Conservation (phyloP, 2,797 vertebrate genomes). For the Pseudopleuronectes americanus region DNA sequence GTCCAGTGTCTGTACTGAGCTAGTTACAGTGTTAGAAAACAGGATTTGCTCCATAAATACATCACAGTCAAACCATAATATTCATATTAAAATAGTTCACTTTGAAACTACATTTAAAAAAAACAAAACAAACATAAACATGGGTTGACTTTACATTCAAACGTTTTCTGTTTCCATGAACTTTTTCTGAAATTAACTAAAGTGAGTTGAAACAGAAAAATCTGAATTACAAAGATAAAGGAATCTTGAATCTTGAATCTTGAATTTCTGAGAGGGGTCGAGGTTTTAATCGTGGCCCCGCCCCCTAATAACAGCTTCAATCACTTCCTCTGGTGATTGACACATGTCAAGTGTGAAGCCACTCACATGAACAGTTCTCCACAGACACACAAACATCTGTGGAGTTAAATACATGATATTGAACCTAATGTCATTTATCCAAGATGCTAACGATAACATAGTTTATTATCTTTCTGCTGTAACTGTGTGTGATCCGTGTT, state of each 20-base stretch:
- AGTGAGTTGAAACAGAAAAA: not conserved
- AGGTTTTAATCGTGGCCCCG: too few relatives aligned
- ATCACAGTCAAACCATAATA: constrained; percentile 8
- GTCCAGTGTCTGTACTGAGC: constrained; percentile 47
- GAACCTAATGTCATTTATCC: not conserved
- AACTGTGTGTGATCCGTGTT: too few relatives aligned
- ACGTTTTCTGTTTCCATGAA: not conserved
- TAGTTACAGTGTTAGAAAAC: constrained; percentile 29
- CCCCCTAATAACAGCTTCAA: too few relatives aligned
- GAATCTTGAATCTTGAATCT: too few relatives aligned
- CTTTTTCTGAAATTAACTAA: not conserved
- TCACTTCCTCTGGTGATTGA: too few relatives aligned
- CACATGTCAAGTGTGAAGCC: too few relatives aligned
- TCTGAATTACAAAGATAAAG: too few relatives aligned
- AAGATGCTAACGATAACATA: not conserved
- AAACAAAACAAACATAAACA: not conserved
- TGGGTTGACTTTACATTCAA: constrained; percentile 6
- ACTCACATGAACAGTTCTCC: too few relatives aligned
- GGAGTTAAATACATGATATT: too few relatives aligned
- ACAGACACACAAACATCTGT: too few relatives aligned
- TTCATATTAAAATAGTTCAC: not conserved
- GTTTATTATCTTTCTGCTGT: not conserved
- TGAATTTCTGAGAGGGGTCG: too few relatives aligned
- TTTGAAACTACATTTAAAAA: not conserved
- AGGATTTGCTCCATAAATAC: constrained; percentile 28